Evolutionary conservation across 2,797 vertebrate species (phyloP), one percentile per base, ranked within the genome.

Genomic region (Pangasius sanitwongsei): DNA sequence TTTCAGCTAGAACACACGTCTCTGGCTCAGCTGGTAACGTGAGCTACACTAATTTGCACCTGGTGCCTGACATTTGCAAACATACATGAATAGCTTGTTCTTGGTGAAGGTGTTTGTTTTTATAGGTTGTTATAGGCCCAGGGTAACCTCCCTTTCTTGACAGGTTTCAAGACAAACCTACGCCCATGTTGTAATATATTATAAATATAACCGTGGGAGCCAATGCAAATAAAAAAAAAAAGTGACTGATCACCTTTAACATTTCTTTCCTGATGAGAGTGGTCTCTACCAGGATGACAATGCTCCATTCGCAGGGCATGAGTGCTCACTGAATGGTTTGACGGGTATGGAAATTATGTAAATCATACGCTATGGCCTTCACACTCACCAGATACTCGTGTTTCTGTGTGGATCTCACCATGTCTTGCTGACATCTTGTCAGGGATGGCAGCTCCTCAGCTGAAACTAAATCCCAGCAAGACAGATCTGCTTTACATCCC

Each of bases 401-500:
- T 72, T 44, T 44, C 77, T 34, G 6, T 15, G 31, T n/a, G 18
- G 50, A 80, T 80, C 28, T 80, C 75, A 31, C 12, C 28, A 55
- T 53, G 50, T 18, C 28, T 31, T n/a, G 11, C 25, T 50, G 48
- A 53, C 48, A 78, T 80, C n/a, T 78, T 12, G 2, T 57, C n/a
- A 57, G 34, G n/a, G n/a, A 81, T 57, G 28, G 75, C 41, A 77
- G 74, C 44, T 77, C 74, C 13, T 77, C 75, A 78, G 50, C 48
- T 78, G 75, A 53, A 53, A 78, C 28, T 16, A 78, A 78, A 78
- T 78, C 48, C 48, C 75, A 78, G 75, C 48, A 78, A 78, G 48
- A 78, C 48, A 50, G 74, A 77, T 4, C 48, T 78, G 25, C 48
- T 72, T 2, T 0, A 41, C 41, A 41, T 78, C 25, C 13, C 28